Base-by-base conservation (phyloP, 2,797 vertebrate species). In the Spinus pinus region DNA sequence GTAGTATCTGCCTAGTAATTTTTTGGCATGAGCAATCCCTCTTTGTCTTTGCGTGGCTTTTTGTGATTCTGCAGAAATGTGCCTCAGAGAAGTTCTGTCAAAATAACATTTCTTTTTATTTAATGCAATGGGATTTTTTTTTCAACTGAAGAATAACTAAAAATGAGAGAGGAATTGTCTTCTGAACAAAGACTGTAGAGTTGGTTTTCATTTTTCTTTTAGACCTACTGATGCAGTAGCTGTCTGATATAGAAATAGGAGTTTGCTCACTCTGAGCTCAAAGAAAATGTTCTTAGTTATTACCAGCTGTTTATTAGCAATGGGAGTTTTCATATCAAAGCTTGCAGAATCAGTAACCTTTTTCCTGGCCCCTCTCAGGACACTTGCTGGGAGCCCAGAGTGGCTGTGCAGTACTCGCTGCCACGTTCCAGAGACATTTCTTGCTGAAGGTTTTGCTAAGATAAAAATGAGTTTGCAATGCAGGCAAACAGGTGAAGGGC, bases 21-120 rank as follows among this genome's bases (percentile, higher is more conserved):
- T 86, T 96, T 89, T 77, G 72, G 54, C 69, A 54, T 58, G 81
- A 96, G 54, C 54, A 12, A 14, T 86, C 15, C 27, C 80, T 86
- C 96, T 84, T 81, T 89, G 49, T 93, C 82, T 93, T 91, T 95
- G 22, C 8, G 2, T 53, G 57, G 56, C 77, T 96, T 60, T 84
- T 93, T 75, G 74, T 81, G 90, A 53, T 85, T 60, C 69, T 86
- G 31, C 65, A 92, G 62, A 67, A 90, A 95, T 46, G 75, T 94
- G 94, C 72, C 75, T 97, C 93, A 90, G 69, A 81, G 93, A 93
- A 96, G 95, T 90, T 86, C 86, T 96, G 94, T 96, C 87, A 95
- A 97, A 97, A 97, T 90, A 97, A 86, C 66, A 81, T 90, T 93
- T 77, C 60, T 92, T 62, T 95, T 70, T 95, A 84, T 97, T 96